phyloP scores from a whole-genome alignment of 2,797 vertebrate species.

The Melanotaenia nigrans region DNA sequence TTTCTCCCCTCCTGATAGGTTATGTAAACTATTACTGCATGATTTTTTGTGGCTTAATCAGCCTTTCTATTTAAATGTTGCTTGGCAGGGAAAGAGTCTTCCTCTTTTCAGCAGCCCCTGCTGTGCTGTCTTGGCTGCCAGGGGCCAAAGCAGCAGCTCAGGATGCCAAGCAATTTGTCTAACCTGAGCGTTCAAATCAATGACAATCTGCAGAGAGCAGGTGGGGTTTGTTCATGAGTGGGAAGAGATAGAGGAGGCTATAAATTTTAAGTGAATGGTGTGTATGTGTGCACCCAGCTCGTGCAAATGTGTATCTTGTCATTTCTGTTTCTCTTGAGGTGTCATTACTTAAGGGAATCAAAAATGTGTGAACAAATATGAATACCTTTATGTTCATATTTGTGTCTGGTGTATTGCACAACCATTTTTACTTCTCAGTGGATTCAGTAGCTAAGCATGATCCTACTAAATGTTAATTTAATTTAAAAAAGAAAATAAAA shows the following conservation, averaged over 20 bases:
- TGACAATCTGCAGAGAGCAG: constrained; percentile 36
- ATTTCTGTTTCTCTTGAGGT: background rate
- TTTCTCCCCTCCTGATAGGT: constrained; percentile 27
- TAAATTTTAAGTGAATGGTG: constrained; percentile 10
- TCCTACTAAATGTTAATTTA: background rate
- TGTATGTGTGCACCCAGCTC: background rate
- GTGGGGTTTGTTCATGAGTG: constrained; percentile 35
- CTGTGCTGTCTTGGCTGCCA: constrained; percentile 27
- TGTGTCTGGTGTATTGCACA: background rate
- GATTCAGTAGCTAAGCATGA: background rate
- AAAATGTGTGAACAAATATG: background rate
- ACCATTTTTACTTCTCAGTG: background rate
- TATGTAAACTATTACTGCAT: constrained; percentile 33
- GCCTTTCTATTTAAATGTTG: constrained; percentile 19
- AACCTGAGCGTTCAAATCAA: constrained; percentile 52
- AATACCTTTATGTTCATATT: background rate
- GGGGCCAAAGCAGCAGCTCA: constrained; percentile 30
- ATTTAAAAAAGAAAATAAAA: too few species aligned
- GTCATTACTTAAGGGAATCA: background rate
- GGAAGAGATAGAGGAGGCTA: constrained; percentile 25
- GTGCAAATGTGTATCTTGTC: background rate
- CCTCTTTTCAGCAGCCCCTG: constrained; percentile 29
- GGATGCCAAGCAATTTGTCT: constrained; percentile 48
- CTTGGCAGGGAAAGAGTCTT: constrained; percentile 29
- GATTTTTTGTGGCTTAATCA: constrained; percentile 27